Percentiles rank a stretch among this genome's conserved stretches.
Evolutionary conservation across 2,888 invertebrate species (phyloP).

Genomic region (Epinotia ramella): DNA sequence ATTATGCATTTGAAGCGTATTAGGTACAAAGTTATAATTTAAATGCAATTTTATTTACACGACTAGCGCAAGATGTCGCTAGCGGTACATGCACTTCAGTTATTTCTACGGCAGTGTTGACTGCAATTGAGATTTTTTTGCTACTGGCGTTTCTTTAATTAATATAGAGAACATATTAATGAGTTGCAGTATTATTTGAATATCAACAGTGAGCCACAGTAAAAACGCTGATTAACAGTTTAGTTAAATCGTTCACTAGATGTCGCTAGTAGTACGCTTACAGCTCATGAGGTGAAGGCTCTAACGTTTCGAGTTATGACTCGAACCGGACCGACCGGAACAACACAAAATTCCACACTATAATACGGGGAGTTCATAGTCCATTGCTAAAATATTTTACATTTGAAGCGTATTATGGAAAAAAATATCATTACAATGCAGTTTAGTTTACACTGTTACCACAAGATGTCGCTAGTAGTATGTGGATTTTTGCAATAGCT

Average conservation of each 20-base stretch:
- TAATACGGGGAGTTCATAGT: not conserved
- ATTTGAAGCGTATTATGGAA: not conserved
- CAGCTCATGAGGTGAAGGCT: not conserved
- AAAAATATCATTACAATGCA: not conserved
- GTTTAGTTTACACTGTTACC: not conserved
- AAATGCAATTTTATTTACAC: no score
- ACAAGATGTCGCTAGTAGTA: slow-evolving; percentile 27
- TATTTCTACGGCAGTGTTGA: no score
- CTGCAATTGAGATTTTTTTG: no score
- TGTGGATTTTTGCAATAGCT: not conserved
- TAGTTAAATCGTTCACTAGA: not conserved
- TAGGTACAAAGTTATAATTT: no score
- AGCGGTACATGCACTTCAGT: no score
- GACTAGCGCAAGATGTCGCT: no score
- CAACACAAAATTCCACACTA: no score
- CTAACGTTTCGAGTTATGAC: no score
- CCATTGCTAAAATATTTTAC: not conserved
- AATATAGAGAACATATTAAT: not conserved
- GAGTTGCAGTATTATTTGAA: not conserved
- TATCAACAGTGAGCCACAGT: not conserved
- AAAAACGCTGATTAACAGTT: not conserved
- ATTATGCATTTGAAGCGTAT: no score
- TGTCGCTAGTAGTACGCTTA: not conserved
- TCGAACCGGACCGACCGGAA: no score
- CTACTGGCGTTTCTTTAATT: not conserved